Evolutionary conservation across 2,888 invertebrate genomes (phyloP).

Genomic region (Spodoptera picta): DNA sequence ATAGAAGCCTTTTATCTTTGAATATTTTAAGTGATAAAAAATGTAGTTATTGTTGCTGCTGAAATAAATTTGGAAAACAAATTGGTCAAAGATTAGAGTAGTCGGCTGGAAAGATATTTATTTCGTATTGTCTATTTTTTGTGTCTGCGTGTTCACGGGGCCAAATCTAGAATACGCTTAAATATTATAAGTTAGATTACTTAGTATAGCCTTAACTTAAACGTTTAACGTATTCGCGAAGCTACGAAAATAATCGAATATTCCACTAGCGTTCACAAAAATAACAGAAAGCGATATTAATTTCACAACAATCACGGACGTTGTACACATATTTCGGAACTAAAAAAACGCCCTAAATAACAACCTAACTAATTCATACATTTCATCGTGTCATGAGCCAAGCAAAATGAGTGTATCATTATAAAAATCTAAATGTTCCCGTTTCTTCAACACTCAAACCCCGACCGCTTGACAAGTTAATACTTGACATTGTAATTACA

Average conservation of each 20-base stretch:
- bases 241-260: too few relatives aligned
- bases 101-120: conserved; percentile 3
- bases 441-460: conserved; percentile 58
- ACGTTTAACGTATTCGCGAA: not conserved
- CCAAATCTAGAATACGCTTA: not conserved
- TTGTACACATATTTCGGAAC: conserved; percentile 3
- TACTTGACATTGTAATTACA: conserved; percentile 76
- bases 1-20: conserved; percentile 15
- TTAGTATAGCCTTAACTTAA: not conserved
- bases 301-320: conserved; percentile 6
- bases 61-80: conserved; percentile 22
- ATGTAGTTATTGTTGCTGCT: conserved; percentile 9
- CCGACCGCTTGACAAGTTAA: conserved; percentile 77
- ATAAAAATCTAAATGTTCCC: conserved; percentile 57
- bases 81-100: conserved; percentile 12
- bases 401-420: conserved; percentile 57
- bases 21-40: conserved; percentile 27
- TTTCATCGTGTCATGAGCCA: conserved; percentile 52
- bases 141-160: not conserved
- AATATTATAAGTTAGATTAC: not conserved
- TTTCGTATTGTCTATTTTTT: conserved; percentile 6
- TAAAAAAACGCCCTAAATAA: conserved; percentile 32
- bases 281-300: not conserved
- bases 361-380: conserved; percentile 48
- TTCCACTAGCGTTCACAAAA: too few relatives aligned